Conservation (phyloP, 2,888 invertebrate genomes). For the Arge pagana region DNA sequence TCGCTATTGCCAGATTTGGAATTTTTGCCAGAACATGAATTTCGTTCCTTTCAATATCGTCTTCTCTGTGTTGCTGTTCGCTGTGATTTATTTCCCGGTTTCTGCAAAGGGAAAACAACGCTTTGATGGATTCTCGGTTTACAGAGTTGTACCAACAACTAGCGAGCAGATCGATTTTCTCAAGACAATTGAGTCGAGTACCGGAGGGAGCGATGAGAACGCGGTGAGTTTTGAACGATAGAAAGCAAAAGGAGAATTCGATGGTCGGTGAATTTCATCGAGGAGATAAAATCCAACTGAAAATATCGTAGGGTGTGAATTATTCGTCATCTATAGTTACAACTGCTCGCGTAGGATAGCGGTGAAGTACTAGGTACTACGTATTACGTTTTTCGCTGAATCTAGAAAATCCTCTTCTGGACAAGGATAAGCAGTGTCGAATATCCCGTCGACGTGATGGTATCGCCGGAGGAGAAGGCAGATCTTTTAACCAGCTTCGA, state of each 20-base stretch:
- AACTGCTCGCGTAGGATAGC: too few relatives aligned
- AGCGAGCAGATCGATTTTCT: constrained; percentile 9
- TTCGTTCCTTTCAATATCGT: too few relatives aligned
- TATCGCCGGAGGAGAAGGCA: constrained; percentile 14
- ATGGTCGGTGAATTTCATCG: too few relatives aligned
- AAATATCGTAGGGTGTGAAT: too few relatives aligned
- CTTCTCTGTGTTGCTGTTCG: background rate
- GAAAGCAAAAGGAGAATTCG: background rate
- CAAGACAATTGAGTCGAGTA: constrained; percentile 6
- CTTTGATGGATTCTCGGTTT: constrained; percentile 15
- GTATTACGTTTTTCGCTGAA: too few relatives aligned
- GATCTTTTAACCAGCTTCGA: constrained; percentile 14
- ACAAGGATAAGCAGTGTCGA: constrained; percentile 6
- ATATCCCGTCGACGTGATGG: constrained; percentile 19
- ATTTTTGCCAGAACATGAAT: too few relatives aligned
- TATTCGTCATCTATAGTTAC: too few relatives aligned
- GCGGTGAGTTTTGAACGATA: too few relatives aligned
- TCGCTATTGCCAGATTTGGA: too few relatives aligned
- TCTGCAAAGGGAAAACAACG: constrained; percentile 2
- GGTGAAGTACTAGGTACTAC: background rate
- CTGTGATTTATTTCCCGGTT: background rate
- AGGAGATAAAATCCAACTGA: too few relatives aligned
- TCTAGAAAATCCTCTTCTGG: constrained; percentile 26
- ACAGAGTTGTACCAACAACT: constrained; percentile 14
- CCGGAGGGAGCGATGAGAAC: too few relatives aligned